Evolutionary conservation across 30 jellyfish, hydroid and myxozoan genomes (phyloP).

Genomic region (Clytia hemisphaerica): DNA sequence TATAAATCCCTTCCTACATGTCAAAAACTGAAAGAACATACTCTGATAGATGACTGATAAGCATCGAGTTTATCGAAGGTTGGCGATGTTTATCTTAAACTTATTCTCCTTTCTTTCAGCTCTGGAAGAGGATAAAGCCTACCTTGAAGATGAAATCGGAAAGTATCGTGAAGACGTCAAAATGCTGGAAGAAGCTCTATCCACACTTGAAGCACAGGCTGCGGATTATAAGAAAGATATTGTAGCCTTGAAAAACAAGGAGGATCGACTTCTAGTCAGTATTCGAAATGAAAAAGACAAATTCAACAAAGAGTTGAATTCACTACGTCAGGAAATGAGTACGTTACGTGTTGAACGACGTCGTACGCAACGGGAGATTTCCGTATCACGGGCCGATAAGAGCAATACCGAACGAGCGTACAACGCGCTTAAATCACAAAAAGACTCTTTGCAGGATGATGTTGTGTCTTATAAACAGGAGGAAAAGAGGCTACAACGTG

Average conservation of each 20-base stretch:
- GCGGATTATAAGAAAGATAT: conserved; percentile 78
- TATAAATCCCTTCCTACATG: too few relatives aligned
- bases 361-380: conserved; percentile 86
- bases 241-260: conserved; percentile 50
- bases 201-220: conserved; percentile 82
- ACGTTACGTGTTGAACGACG: conserved; percentile 93
- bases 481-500: conserved; percentile 84
- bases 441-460: conserved; percentile 89
- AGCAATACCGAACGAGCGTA: conserved; percentile 97
- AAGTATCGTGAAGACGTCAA: conserved; percentile 92
- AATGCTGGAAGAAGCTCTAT: conserved; percentile 97
- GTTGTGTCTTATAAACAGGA: conserved; percentile 69
- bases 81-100: neutral
- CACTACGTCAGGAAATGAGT: conserved; percentile 88
- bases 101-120: conserved; percentile 30
- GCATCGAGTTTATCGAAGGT: too few relatives aligned
- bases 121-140: conserved; percentile 91
- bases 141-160: conserved; percentile 83
- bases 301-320: conserved; percentile 67
- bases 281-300: conserved; percentile 84
- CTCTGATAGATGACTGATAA: too few relatives aligned
- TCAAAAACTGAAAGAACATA: too few relatives aligned
- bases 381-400: conserved; percentile 89
- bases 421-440: conserved; percentile 82
- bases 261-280: conserved; percentile 67